phyloP scores from a whole-genome alignment of 2,888 invertebrate genomes.

The Myopa testacea region DNA sequence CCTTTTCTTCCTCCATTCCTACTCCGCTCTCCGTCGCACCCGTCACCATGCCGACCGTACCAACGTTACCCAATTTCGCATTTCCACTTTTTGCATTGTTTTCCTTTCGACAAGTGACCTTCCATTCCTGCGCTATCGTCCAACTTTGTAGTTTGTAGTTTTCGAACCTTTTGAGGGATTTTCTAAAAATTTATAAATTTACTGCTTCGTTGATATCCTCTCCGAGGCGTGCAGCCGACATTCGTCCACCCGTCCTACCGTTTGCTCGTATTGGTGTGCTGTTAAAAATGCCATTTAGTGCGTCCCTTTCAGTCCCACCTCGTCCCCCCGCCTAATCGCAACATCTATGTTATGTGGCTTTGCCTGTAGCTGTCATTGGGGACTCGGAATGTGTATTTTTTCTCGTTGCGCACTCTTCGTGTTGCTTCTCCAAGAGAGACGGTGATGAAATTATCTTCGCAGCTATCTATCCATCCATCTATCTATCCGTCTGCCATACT shows the following conservation, averaged over 20 bases:
- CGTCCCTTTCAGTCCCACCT: not conserved
- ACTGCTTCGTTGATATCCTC: conserved; percentile 18
- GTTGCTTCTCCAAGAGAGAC: not conserved
- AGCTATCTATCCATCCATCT: conserved; percentile 16
- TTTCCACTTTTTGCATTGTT: not conserved
- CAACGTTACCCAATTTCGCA: not conserved
- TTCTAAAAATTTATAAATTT: conserved; percentile 39
- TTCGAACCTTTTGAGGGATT: conserved; percentile 39
- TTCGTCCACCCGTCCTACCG: conserved; percentile 6
- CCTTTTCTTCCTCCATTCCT: not conserved
- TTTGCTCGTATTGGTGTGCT: not conserved
- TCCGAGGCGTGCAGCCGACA: not conserved
- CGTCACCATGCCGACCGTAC: not conserved
- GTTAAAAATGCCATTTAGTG: not conserved
- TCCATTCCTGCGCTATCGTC: not conserved
- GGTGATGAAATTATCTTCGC: not conserved
- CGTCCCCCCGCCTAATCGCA: not conserved
- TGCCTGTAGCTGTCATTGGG: not conserved
- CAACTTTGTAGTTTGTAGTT: not conserved
- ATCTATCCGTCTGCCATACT: not conserved
- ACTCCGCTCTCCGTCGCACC: not conserved
- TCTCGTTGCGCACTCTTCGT: not conserved
- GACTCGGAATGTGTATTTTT: conserved; percentile 3
- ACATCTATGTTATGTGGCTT: not conserved
- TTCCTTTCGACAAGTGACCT: not conserved